Evolutionary conservation across 2,888 invertebrate genomes (phyloP), one percentile per base, ranked within the genome.

Genomic region (Aricia artaxerxes): DNA sequence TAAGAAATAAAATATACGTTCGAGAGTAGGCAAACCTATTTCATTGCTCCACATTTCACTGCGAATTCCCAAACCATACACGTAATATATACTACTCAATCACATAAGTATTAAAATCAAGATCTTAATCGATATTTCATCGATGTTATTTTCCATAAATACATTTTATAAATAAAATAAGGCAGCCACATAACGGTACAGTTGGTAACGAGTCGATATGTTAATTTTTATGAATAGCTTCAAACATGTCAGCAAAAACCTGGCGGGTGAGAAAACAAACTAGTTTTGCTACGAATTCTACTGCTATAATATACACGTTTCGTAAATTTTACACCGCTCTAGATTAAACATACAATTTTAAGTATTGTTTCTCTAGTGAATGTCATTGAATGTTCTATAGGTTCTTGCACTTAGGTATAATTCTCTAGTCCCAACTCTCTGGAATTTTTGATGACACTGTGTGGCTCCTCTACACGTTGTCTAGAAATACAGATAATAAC

Each of bases 141-240:
- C 69, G 35, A 69, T 69, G 35, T 16, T 69, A 69, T 69, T 69
- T 69, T 69, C 35, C 35, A 69, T 69, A 69, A 35, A 35, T 16
- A 69, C 69, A 38, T 24, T 69, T 38, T 69, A 69, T 16, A 69
- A 35, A 69, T 69, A 69, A 69, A 69, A 16, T 69, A 6, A 69
- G 1, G 35, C 69, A 69, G 69, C 16, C 35, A 69, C 35, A 35
- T 69, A 69, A 69, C 69, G 69, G 69, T 69, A 38, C 35, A 35
- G 35, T 69, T 38, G 69, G 69, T 69, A 69, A 69, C 69, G 35
- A 69, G 69, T 69, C 69, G 35, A 69, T 69, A 69, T 69, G 69
- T 13, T 16, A 69, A 69, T 69, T 69, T 69, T 69, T 69, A 69
- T 69, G 69, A 69, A 69, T 69, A 69, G 69, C 35, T 38, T 69